These are phyloP conservation scores for Clamator glandarius DNA, from an alignment of 2,797 vertebrate genomes.

Conservation along the genomic window DNA sequence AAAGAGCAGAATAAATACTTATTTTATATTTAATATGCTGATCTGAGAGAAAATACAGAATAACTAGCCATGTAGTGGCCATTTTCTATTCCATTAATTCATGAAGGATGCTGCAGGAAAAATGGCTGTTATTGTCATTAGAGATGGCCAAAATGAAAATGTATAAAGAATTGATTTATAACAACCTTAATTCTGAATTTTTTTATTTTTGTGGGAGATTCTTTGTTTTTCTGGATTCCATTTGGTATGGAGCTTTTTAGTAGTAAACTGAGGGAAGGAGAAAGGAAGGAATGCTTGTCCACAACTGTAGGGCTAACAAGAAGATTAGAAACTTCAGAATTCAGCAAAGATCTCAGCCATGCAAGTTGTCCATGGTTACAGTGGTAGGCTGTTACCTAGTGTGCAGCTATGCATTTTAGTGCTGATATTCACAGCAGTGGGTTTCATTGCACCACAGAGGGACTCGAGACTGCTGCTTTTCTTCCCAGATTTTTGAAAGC, in stretches of 20 bases:
- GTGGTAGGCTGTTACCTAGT: background rate
- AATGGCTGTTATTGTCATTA: background rate
- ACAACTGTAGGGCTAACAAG: background rate
- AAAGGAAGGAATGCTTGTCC: background rate
- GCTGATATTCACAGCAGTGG: background rate
- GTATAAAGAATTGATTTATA: background rate
- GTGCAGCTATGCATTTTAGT: background rate
- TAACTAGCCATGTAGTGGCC: accelerated
- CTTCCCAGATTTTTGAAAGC: background rate
- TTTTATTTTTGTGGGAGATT: background rate
- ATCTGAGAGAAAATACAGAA: background rate
- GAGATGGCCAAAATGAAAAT: background rate
- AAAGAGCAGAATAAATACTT: background rate
- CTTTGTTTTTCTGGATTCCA: background rate
- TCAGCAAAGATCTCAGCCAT: background rate
- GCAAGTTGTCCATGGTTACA: accelerated
- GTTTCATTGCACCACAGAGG: background rate
- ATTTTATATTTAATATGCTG: background rate
- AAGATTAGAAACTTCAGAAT: background rate
- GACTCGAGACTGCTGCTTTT: background rate
- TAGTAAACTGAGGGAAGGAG: background rate
- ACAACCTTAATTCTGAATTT: background rate
- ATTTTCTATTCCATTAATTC: background rate
- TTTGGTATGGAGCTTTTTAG: background rate
- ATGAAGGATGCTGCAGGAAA: background rate